Evolutionary conservation across 2,888 invertebrate genomes (phyloP), one percentile per base, ranked within the genome.

Genomic region (Sinelater perroti): DNA sequence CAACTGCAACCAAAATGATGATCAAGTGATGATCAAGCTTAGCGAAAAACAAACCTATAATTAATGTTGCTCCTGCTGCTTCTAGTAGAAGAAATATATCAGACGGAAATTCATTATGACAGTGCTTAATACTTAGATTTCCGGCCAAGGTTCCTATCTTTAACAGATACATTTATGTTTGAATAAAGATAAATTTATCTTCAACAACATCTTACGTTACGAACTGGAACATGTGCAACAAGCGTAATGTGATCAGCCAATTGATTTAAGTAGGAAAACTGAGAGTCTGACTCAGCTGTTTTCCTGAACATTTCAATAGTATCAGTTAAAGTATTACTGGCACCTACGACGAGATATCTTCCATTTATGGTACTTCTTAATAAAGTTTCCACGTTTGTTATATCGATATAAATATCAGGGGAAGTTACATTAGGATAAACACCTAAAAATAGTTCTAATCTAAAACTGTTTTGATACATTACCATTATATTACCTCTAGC

Each of bases 91-190:
- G 69, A 67, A 87, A 90, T 8, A 91, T 70, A 71, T 92, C 91
- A 0, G 91, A 91, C 0, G 86, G 87, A 70, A 91, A 91, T 28
- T 87, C 87, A 1, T 78, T 79, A 67, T 89, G 82, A 13, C 77
- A 70, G 68, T 89, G 84, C 71, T 91, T 91, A 67, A 90, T 78
- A 75, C 83, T 82, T 45, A 87, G 69, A 69, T 91, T 91, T 7
- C 91, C 91, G 50, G 87, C 90, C 55, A 91, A 77, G 0, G 87
- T 87, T 17, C 87, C 90, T 60, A 84, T 79, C 86, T 87, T n/a
- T n/a, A n/a, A n/a, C n/a, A n/a, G n/a, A n/a, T n/a, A n/a, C n/a
- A n/a, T n/a, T n/a, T n/a, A n/a, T n/a, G n/a, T n/a, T n/a, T n/a
- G n/a, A n/a, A n/a, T n/a, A n/a, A n/a, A n/a, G n/a, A 36, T 24